Evolutionary conservation across 2,113 vertebrate genomes (phyloP).

Genomic region (Accipiter cooperii): DNA sequence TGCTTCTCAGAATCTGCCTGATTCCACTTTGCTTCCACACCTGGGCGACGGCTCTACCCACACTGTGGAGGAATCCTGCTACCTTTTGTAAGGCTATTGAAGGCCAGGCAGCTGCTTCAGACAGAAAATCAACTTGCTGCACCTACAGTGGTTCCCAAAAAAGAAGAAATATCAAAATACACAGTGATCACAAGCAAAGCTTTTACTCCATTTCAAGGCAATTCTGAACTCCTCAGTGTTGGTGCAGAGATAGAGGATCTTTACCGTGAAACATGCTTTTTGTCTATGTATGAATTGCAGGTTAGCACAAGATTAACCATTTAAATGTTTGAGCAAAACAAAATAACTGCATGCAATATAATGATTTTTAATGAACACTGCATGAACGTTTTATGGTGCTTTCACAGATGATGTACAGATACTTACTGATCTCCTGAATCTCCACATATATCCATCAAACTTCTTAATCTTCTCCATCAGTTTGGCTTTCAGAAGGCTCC

Average conservation of each 20-base stretch:
- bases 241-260: background rate
- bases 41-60: background rate
- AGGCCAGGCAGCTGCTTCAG: constrained; percentile 49
- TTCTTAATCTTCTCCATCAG: constrained; percentile 69
- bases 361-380: background rate
- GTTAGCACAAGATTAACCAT: background rate
- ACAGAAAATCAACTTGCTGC: constrained; percentile 58
- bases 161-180: background rate
- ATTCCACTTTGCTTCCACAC: constrained; percentile 69
- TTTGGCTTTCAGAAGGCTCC: constrained; percentile 58
- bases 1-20: constrained; percentile 31
- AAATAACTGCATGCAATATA: background rate
- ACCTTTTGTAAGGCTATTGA: constrained; percentile 45
- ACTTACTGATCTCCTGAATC: constrained; percentile 43
- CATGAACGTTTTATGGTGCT: background rate
- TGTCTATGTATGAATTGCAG: background rate
- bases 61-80: constrained; percentile 44
- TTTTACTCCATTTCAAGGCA: background rate
- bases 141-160: constrained; percentile 57
- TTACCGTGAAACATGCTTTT: background rate
- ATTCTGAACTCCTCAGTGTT: background rate
- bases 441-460: constrained; percentile 56
- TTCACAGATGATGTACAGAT: background rate
- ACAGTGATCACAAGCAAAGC: background rate
- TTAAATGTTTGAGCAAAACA: background rate